These are phyloP conservation scores for Orchesellides sinensis DNA, from an alignment of 2,888 invertebrate species.

Conservation along the genomic window DNA sequence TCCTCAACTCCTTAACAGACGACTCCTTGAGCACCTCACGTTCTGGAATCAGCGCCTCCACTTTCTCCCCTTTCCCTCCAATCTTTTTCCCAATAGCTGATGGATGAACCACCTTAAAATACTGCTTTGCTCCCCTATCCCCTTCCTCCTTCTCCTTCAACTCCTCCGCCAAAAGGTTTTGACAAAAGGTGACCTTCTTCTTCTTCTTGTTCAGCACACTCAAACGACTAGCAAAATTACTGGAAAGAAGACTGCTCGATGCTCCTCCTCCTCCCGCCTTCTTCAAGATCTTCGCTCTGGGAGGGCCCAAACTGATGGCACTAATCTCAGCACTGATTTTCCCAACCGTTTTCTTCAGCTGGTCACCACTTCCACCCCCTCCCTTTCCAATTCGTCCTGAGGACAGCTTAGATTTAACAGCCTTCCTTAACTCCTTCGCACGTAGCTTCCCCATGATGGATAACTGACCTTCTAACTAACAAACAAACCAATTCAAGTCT, in stretches of 20 bases:
- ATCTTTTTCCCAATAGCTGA: constrained; percentile 29
- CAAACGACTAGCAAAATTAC: constrained; percentile 59
- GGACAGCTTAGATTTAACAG: not conserved
- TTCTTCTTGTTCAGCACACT: constrained; percentile 42
- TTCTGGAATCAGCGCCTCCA: constrained; percentile 32
- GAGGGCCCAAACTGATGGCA: constrained; percentile 56
- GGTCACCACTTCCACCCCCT: constrained; percentile 1
- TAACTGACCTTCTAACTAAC: no score
- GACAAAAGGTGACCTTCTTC: constrained; percentile 58
- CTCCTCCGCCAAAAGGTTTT: constrained; percentile 52
- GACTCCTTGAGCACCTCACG: not conserved
- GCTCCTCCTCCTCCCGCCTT: not conserved
- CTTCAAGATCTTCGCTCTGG: constrained; percentile 51
- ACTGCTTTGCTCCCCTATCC: constrained; percentile 42
- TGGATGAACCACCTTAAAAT: constrained; percentile 54
- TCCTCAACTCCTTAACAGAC: constrained; percentile 2
- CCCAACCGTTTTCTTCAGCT: constrained; percentile 41
- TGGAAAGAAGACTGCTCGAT: not conserved
- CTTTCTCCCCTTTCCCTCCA: not conserved
- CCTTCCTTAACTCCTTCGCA: not conserved
- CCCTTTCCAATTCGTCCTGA: not conserved
- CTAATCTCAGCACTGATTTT: constrained; percentile 56
- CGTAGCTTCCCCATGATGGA: constrained; percentile 10
- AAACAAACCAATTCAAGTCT: no score
- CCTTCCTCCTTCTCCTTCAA: constrained; percentile 19